phyloP scores from a whole-genome alignment of 2,888 invertebrate species.

The Volucella inanis region DNA sequence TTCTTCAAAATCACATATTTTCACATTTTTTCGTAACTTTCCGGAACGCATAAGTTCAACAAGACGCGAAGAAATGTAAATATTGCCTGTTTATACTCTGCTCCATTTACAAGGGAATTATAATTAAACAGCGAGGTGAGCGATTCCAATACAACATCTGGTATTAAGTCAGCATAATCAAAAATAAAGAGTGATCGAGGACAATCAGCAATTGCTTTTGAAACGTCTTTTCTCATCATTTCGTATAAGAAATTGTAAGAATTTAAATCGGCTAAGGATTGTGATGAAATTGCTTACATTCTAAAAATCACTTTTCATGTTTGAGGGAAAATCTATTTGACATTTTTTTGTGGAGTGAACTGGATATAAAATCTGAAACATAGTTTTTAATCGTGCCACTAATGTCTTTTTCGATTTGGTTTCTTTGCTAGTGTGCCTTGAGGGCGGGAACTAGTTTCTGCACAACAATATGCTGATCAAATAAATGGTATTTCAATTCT shows the following conservation, averaged over 20 bases:
- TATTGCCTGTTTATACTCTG: constrained; percentile 90
- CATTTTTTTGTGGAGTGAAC: constrained; percentile 88
- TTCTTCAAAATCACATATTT: constrained; percentile 89
- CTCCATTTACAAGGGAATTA: constrained; percentile 87
- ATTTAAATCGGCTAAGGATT: background rate
- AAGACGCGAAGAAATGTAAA: constrained; percentile 86
- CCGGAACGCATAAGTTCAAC: constrained; percentile 84
- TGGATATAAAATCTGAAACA: constrained; percentile 90
- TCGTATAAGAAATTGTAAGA: constrained; percentile 80
- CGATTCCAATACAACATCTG: constrained; percentile 90
- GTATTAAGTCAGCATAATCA: constrained; percentile 98
- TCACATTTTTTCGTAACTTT: constrained; percentile 86
- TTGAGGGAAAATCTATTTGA: constrained; percentile 90
- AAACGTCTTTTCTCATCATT: constrained; percentile 85
- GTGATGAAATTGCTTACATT: constrained; percentile 78
- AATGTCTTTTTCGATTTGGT: constrained; percentile 88
- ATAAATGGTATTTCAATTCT: constrained; percentile 84
- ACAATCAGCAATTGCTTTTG: constrained; percentile 88
- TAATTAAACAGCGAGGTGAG: constrained; percentile 95
- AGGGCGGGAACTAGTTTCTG: constrained; percentile 88
- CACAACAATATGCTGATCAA: constrained; percentile 92
- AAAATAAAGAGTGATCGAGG: constrained; percentile 94
- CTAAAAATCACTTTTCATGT: constrained; percentile 84
- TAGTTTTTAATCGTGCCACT: constrained; percentile 97
- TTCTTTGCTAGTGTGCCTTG: constrained; percentile 84